phyloP scores from a whole-genome alignment of 1,140 invertebrate species.

The Aphaenogaster floridana region DNA sequence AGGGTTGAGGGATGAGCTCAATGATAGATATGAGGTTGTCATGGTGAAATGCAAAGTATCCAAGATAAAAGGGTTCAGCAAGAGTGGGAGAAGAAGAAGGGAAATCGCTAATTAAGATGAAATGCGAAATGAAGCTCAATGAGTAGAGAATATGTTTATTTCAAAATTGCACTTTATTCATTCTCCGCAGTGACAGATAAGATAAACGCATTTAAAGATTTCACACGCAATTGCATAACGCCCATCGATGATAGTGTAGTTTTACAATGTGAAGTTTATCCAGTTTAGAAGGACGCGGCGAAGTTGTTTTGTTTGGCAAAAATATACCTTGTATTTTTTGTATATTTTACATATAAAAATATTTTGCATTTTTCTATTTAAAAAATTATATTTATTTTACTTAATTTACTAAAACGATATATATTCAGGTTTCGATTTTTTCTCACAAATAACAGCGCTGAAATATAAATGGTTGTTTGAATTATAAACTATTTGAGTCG shows the following conservation, averaged over 20 bases:
- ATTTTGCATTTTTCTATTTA: neutral
- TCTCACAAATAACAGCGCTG: neutral
- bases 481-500: neutral
- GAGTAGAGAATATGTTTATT: too few relatives aligned
- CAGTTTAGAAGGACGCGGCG: neutral
- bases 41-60: too few relatives aligned
- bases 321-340: neutral
- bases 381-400: too few relatives aligned
- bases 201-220: neutral
- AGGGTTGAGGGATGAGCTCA: too few relatives aligned
- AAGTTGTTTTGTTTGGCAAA: neutral
- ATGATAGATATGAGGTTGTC: too few relatives aligned
- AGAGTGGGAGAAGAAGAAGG: too few relatives aligned
- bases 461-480: neutral
- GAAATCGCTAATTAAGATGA: too few relatives aligned
- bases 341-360: neutral
- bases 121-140: too few relatives aligned
- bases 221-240: constrained; percentile 46
- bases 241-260: neutral
- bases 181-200: neutral
- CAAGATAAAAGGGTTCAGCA: too few relatives aligned
- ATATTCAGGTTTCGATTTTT: neutral
- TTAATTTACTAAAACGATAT: too few relatives aligned
- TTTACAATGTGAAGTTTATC: neutral
- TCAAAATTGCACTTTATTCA: constrained; percentile 4